Evolutionary conservation across 2,888 invertebrate species (phyloP), one percentile per base, ranked within the genome.

Genomic region (Aleiodes testaceus): DNA sequence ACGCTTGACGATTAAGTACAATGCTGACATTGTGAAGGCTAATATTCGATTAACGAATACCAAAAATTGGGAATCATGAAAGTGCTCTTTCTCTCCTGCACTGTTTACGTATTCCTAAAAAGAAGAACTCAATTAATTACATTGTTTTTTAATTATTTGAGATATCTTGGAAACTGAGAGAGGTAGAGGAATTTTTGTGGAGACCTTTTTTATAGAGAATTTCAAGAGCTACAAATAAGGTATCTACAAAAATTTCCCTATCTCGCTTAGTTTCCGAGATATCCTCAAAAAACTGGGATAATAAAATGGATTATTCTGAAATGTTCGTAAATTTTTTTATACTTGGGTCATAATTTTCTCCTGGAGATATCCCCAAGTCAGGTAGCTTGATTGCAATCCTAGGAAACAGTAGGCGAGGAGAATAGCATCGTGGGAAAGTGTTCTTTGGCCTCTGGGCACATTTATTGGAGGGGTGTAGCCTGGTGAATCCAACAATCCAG

Each of bases 291-390:
- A n/a, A n/a, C n/a, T n/a, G n/a, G n/a, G n/a, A n/a, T n/a, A n/a
- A n/a, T n/a, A n/a, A n/a, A n/a, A n/a, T n/a, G n/a, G n/a, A n/a
- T n/a, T n/a, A n/a, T n/a, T n/a, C n/a, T n/a, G n/a, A n/a, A n/a
- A n/a, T n/a, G n/a, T n/a, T 18, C 5, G 9, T 26, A 42, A n/a
- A 49, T 65, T 53, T 59, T 50, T 69, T 70, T 52, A 63, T 80
- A 92, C 92, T 89, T 93, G 92, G 0, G 99, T 99, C 97, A 99
- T 99, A 71, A 99, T 96, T 89, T 98, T 96, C 88, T 99, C 99
- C 88, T 99, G 99, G 74, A 99, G 89, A 74, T 98, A 91, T 5
- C 99, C 99, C 98, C 98, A 99, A 71, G 96, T 94, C 26, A 98
- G 90, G 85, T 98, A 98, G 47, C 97, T 94, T 4, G 92, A 90